phyloP scores from a whole-genome alignment of 2,797 vertebrate species.

The Pyrocephalus nanus region DNA sequence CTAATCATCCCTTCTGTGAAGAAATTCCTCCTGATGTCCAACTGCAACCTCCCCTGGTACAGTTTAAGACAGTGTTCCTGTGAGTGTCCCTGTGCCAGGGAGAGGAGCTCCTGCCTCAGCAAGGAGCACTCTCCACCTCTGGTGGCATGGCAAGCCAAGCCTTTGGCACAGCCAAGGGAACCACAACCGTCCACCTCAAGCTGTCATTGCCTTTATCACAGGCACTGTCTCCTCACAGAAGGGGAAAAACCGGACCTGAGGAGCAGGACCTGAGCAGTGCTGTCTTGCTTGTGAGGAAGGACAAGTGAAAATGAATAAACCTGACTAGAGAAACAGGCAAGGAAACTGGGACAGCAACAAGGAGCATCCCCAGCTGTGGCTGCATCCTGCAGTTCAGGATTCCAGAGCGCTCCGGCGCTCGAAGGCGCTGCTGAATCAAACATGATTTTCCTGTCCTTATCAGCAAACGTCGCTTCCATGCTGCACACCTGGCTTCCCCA shows the following conservation, averaged over 20 bases:
- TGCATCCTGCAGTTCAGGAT: neutral
- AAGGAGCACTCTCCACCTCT: accelerated
- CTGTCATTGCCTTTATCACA: accelerated
- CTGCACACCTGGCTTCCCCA: neutral
- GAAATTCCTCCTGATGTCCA: neutral
- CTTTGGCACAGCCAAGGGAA: neutral
- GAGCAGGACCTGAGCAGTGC: accelerated
- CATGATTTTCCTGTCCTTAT: accelerated
- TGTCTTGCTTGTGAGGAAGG: neutral
- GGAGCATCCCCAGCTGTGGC: neutral
- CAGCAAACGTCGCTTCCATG: neutral
- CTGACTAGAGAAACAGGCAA: neutral
- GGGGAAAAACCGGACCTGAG: too few species aligned
- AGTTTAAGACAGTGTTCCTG: neutral
- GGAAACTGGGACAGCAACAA: neutral
- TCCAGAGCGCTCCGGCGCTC: accelerated
- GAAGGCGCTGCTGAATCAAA: accelerated
- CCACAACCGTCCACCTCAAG: accelerated
- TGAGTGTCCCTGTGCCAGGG: accelerated
- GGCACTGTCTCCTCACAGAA: neutral
- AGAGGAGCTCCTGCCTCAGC: accelerated
- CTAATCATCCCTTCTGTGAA: neutral
- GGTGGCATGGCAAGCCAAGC: too few species aligned
- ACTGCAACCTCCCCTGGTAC: neutral
- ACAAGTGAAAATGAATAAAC: neutral